Evolutionary conservation across 2,113 vertebrate species (phyloP).

Genomic region (Semnornis frantzii): DNA sequence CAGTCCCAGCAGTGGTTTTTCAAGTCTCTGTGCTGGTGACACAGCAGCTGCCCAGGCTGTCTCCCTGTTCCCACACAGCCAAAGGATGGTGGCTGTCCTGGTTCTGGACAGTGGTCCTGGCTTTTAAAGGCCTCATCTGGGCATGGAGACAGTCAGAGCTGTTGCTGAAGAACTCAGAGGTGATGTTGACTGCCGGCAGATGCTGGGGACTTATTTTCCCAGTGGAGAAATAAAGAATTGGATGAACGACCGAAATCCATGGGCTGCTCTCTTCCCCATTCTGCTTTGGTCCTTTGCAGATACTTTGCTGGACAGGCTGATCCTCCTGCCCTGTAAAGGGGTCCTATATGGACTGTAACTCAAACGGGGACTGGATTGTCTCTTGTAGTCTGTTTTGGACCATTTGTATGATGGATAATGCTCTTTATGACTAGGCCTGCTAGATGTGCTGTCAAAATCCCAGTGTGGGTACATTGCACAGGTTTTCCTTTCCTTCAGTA

Average conservation of each 20-base stretch:
- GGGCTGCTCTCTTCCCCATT: neutral
- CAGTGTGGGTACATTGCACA: fast-evolving
- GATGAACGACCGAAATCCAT: neutral
- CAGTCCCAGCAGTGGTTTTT: neutral
- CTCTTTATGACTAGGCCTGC: neutral
- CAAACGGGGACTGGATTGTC: neutral
- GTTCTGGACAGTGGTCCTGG: neutral
- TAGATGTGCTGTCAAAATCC: fast-evolving
- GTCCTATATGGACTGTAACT: neutral
- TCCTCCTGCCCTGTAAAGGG: neutral
- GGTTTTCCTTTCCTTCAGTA: neutral
- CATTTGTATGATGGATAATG: neutral
- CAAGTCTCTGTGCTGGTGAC: neutral
- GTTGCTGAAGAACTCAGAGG: neutral
- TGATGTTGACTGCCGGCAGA: neutral
- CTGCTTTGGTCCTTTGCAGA: neutral
- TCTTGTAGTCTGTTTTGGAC: neutral
- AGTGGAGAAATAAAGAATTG: neutral
- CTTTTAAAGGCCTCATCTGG: neutral
- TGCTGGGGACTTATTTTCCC: neutral
- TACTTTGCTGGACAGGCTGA: neutral
- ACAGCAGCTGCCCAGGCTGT: neutral
- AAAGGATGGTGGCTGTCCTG: neutral
- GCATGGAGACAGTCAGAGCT: neutral
- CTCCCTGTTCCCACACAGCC: neutral